These are phyloP conservation scores for Larimichthys crocea DNA, from an alignment of 2,113 vertebrate genomes.

Conservation along the genomic window DNA sequence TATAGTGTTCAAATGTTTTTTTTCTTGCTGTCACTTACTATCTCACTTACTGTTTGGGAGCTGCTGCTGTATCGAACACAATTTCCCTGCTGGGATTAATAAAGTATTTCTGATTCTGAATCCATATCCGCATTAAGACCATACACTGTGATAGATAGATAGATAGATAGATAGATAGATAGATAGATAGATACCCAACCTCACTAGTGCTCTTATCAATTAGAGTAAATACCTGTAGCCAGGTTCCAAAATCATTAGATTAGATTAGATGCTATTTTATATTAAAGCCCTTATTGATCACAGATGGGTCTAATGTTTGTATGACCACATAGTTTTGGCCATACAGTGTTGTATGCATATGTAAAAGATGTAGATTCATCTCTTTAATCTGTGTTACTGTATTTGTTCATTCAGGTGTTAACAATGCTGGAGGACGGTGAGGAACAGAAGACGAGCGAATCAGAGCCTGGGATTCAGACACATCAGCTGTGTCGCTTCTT, in stretches of 20 bases:
- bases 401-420: constrained; percentile 31
- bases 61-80: too few species aligned
- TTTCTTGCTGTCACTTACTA: too few species aligned
- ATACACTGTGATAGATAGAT: too few species aligned
- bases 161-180: too few species aligned
- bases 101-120: too few species aligned
- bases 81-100: too few species aligned
- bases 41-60: too few species aligned
- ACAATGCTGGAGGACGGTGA: constrained; percentile 54
- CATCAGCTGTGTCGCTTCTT: constrained; percentile 83
- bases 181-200: too few species aligned
- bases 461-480: constrained; percentile 10
- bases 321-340: neutral
- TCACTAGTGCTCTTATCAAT: neutral
- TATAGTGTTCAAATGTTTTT: too few species aligned
- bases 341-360: neutral
- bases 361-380: neutral
- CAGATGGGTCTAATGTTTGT: neutral
- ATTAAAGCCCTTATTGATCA: neutral
- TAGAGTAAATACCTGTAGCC: neutral
- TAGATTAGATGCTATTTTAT: too few species aligned
- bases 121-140: too few species aligned
- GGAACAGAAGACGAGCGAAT: constrained; percentile 22
- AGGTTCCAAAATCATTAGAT: neutral
- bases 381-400: neutral